A percentile compares a stretch with the other conserved stretches of the same genome.
These are phyloP conservation scores for Acomys russatus DNA, from an alignment of 2,797 vertebrate species.

Conservation along the genomic window DNA sequence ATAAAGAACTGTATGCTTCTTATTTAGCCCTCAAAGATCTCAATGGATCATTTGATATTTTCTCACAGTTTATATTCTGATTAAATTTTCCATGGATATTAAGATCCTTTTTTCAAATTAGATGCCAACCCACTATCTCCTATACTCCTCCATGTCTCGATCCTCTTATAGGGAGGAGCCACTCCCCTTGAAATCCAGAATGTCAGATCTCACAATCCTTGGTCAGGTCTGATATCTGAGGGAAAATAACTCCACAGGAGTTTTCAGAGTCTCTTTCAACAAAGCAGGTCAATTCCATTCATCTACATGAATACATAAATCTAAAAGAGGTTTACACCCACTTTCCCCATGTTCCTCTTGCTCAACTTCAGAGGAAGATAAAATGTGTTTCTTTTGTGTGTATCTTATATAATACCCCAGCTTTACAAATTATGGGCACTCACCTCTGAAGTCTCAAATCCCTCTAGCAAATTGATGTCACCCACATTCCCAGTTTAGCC, in stretches of 20 bases:
- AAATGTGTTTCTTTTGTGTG: background rate
- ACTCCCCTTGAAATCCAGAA: background rate
- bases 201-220: background rate
- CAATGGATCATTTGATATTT: too few species aligned
- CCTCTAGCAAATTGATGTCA: background rate
- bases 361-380: background rate
- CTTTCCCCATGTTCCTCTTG: background rate
- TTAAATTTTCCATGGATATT: too few species aligned
- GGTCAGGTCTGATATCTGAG: background rate
- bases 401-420: background rate
- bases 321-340: background rate
- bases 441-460: background rate
- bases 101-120: background rate
- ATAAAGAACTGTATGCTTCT: too few species aligned
- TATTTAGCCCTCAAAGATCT: too few species aligned
- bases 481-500: background rate
- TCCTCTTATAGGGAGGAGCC: background rate
- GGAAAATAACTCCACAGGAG: background rate
- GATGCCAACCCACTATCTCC: background rate
- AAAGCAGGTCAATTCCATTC: background rate
- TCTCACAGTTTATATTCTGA: too few species aligned
- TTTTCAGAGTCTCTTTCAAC: background rate
- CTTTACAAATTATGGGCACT: background rate
- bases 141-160: background rate
- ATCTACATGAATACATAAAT: background rate